phyloP scores from a whole-genome alignment of 2,797 vertebrate genomes.

The Phylloscopus collybita region DNA sequence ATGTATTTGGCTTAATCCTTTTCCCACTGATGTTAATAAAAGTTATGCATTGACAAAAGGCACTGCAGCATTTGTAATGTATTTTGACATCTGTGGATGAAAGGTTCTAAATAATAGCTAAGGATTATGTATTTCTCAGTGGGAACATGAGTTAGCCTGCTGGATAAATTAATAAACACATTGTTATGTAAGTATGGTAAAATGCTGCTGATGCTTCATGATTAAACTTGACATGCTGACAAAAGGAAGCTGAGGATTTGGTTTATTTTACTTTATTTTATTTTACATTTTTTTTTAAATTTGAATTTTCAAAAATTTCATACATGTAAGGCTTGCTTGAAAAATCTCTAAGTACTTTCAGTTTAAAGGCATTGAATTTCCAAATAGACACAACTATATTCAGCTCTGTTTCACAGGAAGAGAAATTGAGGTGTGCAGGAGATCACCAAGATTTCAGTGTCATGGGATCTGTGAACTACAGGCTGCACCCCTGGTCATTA shows the following conservation, averaged over 20 bases:
- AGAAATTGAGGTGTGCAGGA: background rate
- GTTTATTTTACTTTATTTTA: background rate
- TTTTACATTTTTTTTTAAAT: background rate
- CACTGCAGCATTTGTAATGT: background rate
- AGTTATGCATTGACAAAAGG: background rate
- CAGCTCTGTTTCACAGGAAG: background rate
- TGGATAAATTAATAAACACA: conserved; percentile 50
- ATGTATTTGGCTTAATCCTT: background rate
- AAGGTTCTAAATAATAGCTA: conserved; percentile 13
- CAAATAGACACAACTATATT: background rate
- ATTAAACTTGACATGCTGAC: background rate
- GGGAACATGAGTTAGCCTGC: background rate
- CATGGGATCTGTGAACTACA: background rate
- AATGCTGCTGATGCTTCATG: background rate
- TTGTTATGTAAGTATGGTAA: conserved; percentile 28
- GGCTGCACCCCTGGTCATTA: background rate
- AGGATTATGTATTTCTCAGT: conserved; percentile 7
- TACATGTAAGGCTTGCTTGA: background rate
- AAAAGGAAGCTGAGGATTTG: background rate
- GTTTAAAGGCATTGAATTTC: background rate
- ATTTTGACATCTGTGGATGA: conserved; percentile 34
- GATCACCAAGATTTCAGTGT: background rate
- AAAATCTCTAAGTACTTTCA: background rate
- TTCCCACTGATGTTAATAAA: background rate
- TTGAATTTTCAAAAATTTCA: background rate